Percentiles rank a stretch among this genome's conserved stretches.
Evolutionary conservation across 2,797 vertebrate species (phyloP).

Genomic region (Xenopus petersii): DNA sequence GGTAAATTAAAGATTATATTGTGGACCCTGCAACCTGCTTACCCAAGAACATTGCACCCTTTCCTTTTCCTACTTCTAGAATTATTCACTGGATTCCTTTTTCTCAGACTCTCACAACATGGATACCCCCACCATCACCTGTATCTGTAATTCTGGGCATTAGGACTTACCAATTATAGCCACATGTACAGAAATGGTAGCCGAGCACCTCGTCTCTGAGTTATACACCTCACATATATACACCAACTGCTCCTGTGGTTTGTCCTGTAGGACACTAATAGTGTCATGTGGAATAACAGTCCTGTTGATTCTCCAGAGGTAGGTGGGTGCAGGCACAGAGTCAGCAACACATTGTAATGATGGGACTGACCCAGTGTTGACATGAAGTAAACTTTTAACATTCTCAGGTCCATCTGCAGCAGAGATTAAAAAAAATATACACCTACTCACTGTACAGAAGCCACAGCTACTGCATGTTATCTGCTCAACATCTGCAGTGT

Average conservation of each 20-base stretch:
- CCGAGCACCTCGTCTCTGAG: not conserved
- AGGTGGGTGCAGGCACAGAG: not conserved
- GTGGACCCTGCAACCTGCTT: too few species aligned
- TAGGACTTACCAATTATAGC: not conserved
- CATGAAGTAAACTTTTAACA: not conserved
- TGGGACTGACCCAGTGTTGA: not conserved
- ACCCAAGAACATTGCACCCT: too few species aligned
- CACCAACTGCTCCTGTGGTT: not conserved
- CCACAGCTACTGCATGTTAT: too few species aligned
- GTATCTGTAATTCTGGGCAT: not conserved
- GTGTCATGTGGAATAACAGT: not conserved
- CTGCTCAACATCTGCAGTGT: too few species aligned
- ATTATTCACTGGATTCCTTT: too few species aligned
- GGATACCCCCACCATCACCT: too few species aligned
- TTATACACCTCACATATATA: conserved; percentile 11
- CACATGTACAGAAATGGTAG: not conserved
- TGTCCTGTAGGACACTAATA: not conserved
- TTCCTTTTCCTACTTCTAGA: too few species aligned
- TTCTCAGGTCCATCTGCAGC: conserved; percentile 5
- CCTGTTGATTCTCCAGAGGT: not conserved
- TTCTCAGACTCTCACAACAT: too few species aligned
- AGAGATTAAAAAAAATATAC: not conserved
- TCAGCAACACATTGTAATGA: conserved; percentile 1
- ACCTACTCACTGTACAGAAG: too few species aligned
- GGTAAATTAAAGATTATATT: too few species aligned